Percentiles rank a stretch among this genome's conserved stretches.
Evolutionary conservation across 2,797 vertebrate genomes (phyloP).

Genomic region (Protosalanx chinensis): DNA sequence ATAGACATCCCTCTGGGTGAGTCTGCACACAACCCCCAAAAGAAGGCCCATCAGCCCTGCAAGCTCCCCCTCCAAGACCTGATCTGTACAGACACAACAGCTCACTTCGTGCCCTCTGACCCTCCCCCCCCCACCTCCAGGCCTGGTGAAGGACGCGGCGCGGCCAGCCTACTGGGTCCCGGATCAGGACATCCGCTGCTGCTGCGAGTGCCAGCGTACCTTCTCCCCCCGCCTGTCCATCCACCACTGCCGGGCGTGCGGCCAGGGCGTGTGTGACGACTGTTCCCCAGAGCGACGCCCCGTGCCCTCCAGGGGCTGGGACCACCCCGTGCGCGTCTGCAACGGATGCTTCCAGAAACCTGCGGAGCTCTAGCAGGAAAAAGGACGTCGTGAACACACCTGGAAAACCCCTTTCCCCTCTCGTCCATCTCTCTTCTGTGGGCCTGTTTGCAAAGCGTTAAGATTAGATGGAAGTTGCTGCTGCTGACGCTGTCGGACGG

Average conservation of each 20-base stretch:
- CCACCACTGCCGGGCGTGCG: slow-evolving; percentile 96
- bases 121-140: slow-evolving; percentile 55
- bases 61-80: not conserved
- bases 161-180: slow-evolving; percentile 97
- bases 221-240: slow-evolving; percentile 92
- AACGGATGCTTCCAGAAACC: slow-evolving; percentile 90
- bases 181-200: slow-evolving; percentile 92
- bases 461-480: not conserved
- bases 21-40: slow-evolving; percentile 27
- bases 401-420: not conserved
- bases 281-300: slow-evolving; percentile 88
- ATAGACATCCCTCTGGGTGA: slow-evolving; percentile 97
- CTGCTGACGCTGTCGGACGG: not conserved
- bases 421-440: slow-evolving; percentile 18
- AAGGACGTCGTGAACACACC: not conserved
- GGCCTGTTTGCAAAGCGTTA: slow-evolving; percentile 1
- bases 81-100: not conserved
- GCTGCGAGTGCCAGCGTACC: slow-evolving; percentile 87
- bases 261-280: slow-evolving; percentile 93
- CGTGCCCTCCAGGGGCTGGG: slow-evolving; percentile 95
- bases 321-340: slow-evolving; percentile 95
- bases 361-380: slow-evolving; percentile 87
- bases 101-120: not conserved
- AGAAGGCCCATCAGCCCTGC: too few relatives aligned
- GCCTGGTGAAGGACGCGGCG: slow-evolving; percentile 93